Conservation (phyloP, 2,888 invertebrate species). For the Thereva unica region DNA sequence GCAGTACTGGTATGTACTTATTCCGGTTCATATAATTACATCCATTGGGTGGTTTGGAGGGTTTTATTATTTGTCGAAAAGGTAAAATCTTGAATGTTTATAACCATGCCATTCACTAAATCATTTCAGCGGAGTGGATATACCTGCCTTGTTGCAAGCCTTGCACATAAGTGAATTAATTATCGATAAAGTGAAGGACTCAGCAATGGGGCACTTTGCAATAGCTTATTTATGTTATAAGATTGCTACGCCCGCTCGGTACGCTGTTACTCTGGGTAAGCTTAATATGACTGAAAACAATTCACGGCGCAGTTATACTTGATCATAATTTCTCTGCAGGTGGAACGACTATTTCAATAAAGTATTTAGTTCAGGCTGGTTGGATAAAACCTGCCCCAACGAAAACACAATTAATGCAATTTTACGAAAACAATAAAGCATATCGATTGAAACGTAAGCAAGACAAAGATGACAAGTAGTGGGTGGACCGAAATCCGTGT, state of each 20-base stretch:
- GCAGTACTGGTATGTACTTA: constrained; percentile 94
- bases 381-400: constrained; percentile 82
- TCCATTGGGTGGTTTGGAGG: constrained; percentile 86
- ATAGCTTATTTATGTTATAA: constrained; percentile 92
- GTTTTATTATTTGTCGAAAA: constrained; percentile 84
- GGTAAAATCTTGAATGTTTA: constrained; percentile 61
- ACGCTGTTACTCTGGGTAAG: constrained; percentile 88
- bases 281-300: constrained; percentile 10
- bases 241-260: constrained; percentile 85
- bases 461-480: neutral
- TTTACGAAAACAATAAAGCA: constrained; percentile 61
- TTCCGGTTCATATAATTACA: constrained; percentile 90
- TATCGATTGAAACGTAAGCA: constrained; percentile 9
- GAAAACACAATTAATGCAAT: constrained; percentile 66
- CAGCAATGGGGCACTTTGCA: constrained; percentile 86
- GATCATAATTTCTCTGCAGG: constrained; percentile 60
- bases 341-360: constrained; percentile 84
- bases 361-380: constrained; percentile 76
- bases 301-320: neutral
- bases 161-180: constrained; percentile 79
- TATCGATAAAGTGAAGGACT: constrained; percentile 74
- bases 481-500: neutral
- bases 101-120: constrained; percentile 10
- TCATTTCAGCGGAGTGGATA: constrained; percentile 84
- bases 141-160: constrained; percentile 75